phyloP scores from a whole-genome alignment of 2,113 vertebrate genomes.

The Corythornis cristatus region DNA sequence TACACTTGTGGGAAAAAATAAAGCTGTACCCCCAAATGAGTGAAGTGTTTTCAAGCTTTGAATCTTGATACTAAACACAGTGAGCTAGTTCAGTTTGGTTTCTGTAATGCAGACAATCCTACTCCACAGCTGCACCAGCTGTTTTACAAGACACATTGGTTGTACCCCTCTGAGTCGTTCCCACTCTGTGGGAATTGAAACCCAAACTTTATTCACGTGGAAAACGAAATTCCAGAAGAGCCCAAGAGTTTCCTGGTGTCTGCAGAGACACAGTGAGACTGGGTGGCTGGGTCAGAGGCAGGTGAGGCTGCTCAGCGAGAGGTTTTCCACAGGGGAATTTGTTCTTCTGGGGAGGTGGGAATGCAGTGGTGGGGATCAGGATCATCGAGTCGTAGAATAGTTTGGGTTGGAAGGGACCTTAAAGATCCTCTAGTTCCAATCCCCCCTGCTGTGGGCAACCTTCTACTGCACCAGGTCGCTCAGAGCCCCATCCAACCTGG shows the following conservation, averaged over 20 bases:
- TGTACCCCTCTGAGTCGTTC: neutral
- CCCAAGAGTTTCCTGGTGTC: fast-evolving
- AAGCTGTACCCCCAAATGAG: fast-evolving
- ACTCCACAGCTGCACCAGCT: neutral
- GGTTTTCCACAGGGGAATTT: neutral
- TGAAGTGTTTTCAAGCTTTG: neutral
- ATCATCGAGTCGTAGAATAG: neutral
- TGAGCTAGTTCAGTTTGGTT: neutral
- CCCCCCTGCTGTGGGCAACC: neutral
- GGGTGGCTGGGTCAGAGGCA: neutral
- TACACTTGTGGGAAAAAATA: neutral
- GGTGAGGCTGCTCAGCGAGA: fast-evolving
- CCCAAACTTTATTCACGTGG: fast-evolving
- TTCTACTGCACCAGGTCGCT: neutral
- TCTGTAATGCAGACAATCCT: neutral
- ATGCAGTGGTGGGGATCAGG: neutral
- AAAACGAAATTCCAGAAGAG: neutral
- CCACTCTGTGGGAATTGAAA: fast-evolving
- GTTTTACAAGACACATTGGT: neutral
- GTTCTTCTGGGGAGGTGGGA: neutral
- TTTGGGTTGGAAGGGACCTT: neutral
- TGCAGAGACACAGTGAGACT: fast-evolving
- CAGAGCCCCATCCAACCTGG: neutral
- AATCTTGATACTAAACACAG: neutral
- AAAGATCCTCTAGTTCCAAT: neutral